phyloP scores from a whole-genome alignment of 1,140 invertebrate species.

The Coboldia fuscipes region DNA sequence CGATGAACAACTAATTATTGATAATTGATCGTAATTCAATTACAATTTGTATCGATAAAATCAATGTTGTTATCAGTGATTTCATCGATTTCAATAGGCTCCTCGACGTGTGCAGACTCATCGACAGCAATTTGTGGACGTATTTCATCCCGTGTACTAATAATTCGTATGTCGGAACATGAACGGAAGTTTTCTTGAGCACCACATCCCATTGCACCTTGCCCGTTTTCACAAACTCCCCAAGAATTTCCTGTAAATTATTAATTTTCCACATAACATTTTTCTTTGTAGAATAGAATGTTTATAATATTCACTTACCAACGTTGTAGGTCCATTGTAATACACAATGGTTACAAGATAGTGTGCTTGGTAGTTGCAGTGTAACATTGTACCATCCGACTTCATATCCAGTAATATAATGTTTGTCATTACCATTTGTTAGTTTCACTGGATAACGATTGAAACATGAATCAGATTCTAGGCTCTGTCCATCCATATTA shows the following conservation, averaged over 20 bases:
- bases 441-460: constrained; percentile 17
- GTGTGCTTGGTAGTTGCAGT: constrained; percentile 18
- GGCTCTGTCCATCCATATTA: constrained; percentile 16
- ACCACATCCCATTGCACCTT: constrained; percentile 29
- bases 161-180: constrained; percentile 43
- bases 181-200: constrained; percentile 41
- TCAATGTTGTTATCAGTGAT: too few relatives aligned
- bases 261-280: constrained; percentile 26
- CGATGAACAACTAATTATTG: too few relatives aligned
- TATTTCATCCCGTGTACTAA: too few relatives aligned
- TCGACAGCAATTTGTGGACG: too few relatives aligned
- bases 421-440: constrained; percentile 14
- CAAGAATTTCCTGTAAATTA: constrained; percentile 26
- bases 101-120: too few relatives aligned
- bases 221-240: constrained; percentile 26
- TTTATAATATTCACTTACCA: constrained; percentile 29
- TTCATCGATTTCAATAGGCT: too few relatives aligned
- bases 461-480: constrained; percentile 30
- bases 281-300: constrained; percentile 48
- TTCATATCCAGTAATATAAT: neutral
- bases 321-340: constrained; percentile 13
- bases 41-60: too few relatives aligned
- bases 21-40: too few relatives aligned
- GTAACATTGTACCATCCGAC: constrained; percentile 4
- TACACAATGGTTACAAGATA: constrained; percentile 31